phyloP scores from a whole-genome alignment of 2,113 vertebrate species.

The Anhinga anhinga region DNA sequence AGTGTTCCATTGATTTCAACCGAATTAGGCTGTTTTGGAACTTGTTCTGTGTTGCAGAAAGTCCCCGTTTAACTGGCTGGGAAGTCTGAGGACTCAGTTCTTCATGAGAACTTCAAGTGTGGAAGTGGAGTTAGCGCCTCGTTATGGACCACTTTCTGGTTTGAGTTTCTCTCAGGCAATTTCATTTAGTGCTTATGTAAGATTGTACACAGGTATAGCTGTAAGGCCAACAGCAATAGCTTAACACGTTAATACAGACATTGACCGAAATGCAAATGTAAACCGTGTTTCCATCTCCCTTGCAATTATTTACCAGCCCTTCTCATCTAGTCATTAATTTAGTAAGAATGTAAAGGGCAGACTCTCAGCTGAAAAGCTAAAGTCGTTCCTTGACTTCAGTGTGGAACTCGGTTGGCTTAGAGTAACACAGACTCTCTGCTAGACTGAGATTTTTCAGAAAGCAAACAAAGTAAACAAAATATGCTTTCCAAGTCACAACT shows the following conservation, averaged over 20 bases:
- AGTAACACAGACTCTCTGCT: neutral
- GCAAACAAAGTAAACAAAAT: slow-evolving; percentile 21
- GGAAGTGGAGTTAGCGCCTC: neutral
- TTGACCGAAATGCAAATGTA: neutral
- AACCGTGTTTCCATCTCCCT: neutral
- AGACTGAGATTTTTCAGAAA: slow-evolving; percentile 8
- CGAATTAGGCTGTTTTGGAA: neutral
- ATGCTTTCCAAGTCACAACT: neutral
- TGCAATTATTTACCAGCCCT: slow-evolving; percentile 13
- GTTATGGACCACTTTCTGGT: neutral
- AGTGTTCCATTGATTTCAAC: neutral
- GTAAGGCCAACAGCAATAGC: neutral
- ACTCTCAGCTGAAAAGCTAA: neutral
- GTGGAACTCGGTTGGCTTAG: neutral
- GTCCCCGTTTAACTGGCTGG: neutral
- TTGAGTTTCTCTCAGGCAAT: neutral
- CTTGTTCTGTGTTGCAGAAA: neutral
- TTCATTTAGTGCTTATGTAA: neutral
- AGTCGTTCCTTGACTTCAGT: neutral
- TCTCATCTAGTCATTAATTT: slow-evolving; percentile 4
- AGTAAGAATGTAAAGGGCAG: neutral
- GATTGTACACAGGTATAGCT: neutral
- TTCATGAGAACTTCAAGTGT: neutral
- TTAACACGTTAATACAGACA: neutral
- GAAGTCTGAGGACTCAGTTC: neutral